phyloP scores from a whole-genome alignment of 2,888 invertebrate species.

The Drosophila pegasa region DNA sequence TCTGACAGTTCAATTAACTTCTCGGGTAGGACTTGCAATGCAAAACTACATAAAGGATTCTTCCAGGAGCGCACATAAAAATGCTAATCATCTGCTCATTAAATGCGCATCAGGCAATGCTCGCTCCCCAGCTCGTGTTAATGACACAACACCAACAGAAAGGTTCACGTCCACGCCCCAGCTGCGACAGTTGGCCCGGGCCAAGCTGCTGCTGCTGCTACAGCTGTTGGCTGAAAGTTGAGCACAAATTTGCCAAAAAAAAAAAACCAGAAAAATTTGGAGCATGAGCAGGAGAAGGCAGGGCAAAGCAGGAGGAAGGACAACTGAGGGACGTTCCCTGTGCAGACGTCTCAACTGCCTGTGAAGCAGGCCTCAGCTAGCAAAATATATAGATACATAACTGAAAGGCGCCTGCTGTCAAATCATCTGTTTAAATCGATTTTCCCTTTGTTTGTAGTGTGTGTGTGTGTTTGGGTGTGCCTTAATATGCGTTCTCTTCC shows the following conservation, averaged over 20 bases:
- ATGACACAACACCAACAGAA: conserved; percentile 59
- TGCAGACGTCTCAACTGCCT: conserved; percentile 49
- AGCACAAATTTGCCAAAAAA: conserved; percentile 52
- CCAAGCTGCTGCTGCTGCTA: conserved; percentile 29
- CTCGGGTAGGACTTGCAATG: conserved; percentile 2
- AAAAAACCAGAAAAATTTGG: conserved; percentile 9
- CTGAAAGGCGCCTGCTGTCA: conserved; percentile 54
- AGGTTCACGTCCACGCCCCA: background rate
- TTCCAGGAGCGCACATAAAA: conserved; percentile 34
- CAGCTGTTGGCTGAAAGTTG: conserved; percentile 59
- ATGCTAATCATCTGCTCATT: conserved; percentile 79
- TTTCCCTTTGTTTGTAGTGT: conserved; percentile 61
- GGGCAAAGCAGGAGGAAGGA: conserved; percentile 14
- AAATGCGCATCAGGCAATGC: conserved; percentile 66
- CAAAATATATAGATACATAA: conserved; percentile 37
- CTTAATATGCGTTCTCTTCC: conserved; percentile 24
- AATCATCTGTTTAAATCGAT: conserved; percentile 79
- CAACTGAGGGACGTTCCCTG: conserved; percentile 45
- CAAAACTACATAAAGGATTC: conserved; percentile 47
- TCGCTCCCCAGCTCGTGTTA: conserved; percentile 46
- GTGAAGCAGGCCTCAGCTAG: conserved; percentile 45
- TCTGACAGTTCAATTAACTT: conserved; percentile 57
- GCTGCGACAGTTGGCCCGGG: conserved; percentile 20
- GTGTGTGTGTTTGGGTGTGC: conserved; percentile 11
- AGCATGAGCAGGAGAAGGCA: background rate